Conservation (phyloP, 2,113 vertebrate genomes). For the Hipposideros armiger region DNA sequence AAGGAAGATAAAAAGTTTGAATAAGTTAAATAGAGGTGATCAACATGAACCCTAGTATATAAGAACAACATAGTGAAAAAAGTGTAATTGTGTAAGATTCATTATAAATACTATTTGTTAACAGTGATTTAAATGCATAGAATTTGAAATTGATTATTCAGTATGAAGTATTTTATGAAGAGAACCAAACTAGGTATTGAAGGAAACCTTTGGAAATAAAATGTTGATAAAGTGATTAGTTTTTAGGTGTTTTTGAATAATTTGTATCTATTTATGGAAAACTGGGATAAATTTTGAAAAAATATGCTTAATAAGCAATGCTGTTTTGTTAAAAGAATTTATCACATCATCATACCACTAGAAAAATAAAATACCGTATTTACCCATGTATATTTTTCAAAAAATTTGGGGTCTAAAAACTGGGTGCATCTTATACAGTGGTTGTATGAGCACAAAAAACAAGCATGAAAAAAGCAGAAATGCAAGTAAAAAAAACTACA, state of each 20-base stretch:
- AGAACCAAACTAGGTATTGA: not conserved
- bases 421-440: too few relatives aligned
- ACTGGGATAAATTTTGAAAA: not conserved
- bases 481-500: too few relatives aligned
- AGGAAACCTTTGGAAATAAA: not conserved
- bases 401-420: too few relatives aligned
- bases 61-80: not conserved
- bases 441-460: too few relatives aligned
- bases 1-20: not conserved
- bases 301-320: not conserved
- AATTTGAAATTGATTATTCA: slow-evolving; percentile 34
- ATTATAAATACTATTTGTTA: slow-evolving; percentile 7
- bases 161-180: not conserved
- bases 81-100: not conserved
- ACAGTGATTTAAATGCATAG: slow-evolving; percentile 2
- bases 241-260: not conserved
- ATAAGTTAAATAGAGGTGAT: not conserved
- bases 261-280: not conserved
- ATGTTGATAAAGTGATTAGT: not conserved
- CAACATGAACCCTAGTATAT: not conserved
- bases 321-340: not conserved
- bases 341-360: not conserved
- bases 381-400: too few relatives aligned
- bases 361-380: not conserved
- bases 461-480: too few relatives aligned